Conservation (phyloP, 2,888 invertebrate species). For the Cantharis rustica region DNA sequence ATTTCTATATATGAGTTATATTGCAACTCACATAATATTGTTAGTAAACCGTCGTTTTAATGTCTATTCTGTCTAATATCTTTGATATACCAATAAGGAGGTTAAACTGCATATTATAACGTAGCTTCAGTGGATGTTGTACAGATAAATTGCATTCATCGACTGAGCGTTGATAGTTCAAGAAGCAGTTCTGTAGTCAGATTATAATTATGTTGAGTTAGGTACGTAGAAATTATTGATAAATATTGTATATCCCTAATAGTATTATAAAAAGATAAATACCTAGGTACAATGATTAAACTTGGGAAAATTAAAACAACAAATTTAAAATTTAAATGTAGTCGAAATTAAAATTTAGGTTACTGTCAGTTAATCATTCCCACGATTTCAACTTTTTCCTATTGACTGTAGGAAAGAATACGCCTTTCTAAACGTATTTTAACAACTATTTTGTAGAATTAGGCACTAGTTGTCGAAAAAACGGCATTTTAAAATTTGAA, state of each 20-base stretch:
- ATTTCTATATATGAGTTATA: not conserved
- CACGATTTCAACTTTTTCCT: no score
- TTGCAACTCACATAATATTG: not conserved
- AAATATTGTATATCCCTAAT: not conserved
- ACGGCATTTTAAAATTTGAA: no score
- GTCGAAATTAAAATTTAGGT: not conserved
- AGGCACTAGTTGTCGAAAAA: no score
- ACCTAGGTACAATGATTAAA: no score
- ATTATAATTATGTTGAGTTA: not conserved
- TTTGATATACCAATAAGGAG: not conserved
- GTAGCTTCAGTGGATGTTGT: not conserved
- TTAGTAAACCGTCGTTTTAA: not conserved
- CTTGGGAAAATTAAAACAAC: no score
- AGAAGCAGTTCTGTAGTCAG: not conserved
- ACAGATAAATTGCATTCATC: not conserved
- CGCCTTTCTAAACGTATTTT: no score
- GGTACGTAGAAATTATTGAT: not conserved
- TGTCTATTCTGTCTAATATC: not conserved
- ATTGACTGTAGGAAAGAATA: no score
- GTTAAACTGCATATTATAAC: not conserved
- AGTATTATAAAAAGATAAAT: no score
- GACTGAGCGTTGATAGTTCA: not conserved
- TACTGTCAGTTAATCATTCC: no score
- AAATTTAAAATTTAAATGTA: no score
- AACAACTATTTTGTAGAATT: no score